Base-by-base conservation (phyloP, 2,888 invertebrate genomes). In the Entomobrya multifasciata region DNA sequence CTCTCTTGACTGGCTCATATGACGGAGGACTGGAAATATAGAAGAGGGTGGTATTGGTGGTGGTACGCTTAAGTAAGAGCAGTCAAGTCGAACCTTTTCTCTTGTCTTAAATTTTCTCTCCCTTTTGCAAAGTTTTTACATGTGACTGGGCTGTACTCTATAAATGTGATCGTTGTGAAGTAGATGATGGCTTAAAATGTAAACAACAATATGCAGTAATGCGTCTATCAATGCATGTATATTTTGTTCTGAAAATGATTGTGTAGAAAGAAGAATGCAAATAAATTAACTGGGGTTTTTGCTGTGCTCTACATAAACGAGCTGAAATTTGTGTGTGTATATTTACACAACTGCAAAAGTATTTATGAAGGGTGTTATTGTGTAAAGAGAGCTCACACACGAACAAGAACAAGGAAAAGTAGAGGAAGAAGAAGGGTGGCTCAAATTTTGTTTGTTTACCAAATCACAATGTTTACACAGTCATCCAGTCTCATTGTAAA, bases 401-500 rank as follows among this genome's bases (percentile, higher is more conserved):
- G n/a, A n/a, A n/a, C 8, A n/a, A 22, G 27, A 20, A 65, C 1
- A 25, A 3, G 57, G 20, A 20, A 5, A n/a, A 3, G 49, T 10
- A 49, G 44, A 17, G 11, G 36, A 30, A 13, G 17, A 20, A n/a
- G 17, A 22, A 22, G 67, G 41, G 44, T 49, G 72, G 30, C 25
- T 44, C 17, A 17, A 67, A 36, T 47, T 60, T 62, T 82, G 82
- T 82, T 82, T 72, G 60, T 60, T 15, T 36, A 57, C 25, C 44
- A 76, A 81, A 76, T 76, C 65, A 79, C 41, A 74, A 81, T 80
- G 81, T 88, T 88, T 88, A 52, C 88, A 88, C 49, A 85, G 85
- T 77, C 81, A 85, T 88, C 52, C 88, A 88, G 41, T 77, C 82
- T 52, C 76, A 76, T 85, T 85, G 88, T 85, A 76, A n/a, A 77